Evolutionary conservation across 2,888 invertebrate species (phyloP).

Genomic region (Doris montereyensis): DNA sequence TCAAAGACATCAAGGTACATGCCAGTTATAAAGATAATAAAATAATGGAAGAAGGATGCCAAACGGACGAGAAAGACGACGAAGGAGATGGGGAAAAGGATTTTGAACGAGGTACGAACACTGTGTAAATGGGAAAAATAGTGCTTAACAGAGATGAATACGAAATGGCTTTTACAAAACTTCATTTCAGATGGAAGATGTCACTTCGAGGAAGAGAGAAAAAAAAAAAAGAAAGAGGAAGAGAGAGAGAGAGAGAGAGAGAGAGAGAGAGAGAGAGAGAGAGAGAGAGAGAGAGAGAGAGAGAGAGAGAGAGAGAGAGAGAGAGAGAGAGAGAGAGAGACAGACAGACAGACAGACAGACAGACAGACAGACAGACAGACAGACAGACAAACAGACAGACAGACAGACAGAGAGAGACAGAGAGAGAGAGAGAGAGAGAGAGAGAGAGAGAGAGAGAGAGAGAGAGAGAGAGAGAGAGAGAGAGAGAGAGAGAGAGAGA

Average conservation of each 20-base stretch:
- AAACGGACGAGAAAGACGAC: background rate
- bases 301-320: background rate
- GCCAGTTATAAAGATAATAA: too few species aligned
- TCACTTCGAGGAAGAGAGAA: background rate
- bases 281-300: background rate
- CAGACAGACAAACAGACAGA: background rate
- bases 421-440: background rate
- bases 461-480: background rate
- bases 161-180: too few species aligned
- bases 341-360: background rate
- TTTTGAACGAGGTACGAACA: background rate
- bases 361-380: background rate
- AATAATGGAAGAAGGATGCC: background rate
- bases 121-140: background rate
- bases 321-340: background rate
- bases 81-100: background rate
- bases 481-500: conserved; percentile 9
- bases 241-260: background rate
- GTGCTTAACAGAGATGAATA: background rate
- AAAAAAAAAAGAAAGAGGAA: background rate
- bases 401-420: background rate
- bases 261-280: background rate
- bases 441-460: background rate
- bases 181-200: too few species aligned
- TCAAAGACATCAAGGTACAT: too few species aligned